These are phyloP conservation scores for Phymorhynchus buccinoides DNA, from an alignment of 1,140 invertebrate species.

Conservation along the genomic window DNA sequence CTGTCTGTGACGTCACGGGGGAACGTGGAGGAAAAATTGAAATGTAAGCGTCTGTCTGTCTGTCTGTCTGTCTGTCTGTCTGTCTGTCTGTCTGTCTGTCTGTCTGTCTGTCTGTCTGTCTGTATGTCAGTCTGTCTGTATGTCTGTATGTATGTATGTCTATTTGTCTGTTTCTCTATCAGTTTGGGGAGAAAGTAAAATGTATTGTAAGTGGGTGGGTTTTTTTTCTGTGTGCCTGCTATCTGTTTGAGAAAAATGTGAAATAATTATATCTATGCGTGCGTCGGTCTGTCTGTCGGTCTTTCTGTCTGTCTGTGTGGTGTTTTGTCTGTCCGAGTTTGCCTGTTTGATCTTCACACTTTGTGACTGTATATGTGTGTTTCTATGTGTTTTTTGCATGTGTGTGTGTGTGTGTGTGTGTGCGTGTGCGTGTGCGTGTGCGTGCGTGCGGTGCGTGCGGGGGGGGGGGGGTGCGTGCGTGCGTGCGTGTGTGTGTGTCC, in stretches of 20 bases:
- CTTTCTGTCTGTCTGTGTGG: not conserved
- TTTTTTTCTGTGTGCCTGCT: too few relatives aligned
- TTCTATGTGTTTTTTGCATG: too few relatives aligned
- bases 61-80: not conserved
- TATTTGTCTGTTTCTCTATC: not conserved
- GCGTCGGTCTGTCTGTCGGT: not conserved
- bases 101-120: not conserved
- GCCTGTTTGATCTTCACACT: not conserved
- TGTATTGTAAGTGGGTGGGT: too few relatives aligned
- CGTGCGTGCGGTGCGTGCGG: too few relatives aligned
- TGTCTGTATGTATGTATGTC: not conserved
- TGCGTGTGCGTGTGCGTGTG: too few relatives aligned
- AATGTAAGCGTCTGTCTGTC: conserved; percentile 62
- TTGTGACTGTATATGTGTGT: not conserved
- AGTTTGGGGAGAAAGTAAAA: not conserved
- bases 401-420: too few relatives aligned
- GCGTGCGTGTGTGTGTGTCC: too few relatives aligned
- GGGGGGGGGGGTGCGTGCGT: too few relatives aligned
- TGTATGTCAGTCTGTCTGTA: not conserved
- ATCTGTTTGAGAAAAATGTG: too few relatives aligned
- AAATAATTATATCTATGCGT: not conserved
- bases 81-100: not conserved
- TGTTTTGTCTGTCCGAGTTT: not conserved
- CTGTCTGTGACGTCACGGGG: conserved; percentile 78
- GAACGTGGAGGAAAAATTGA: conserved; percentile 89